Base-by-base conservation (phyloP, 2,113 vertebrate genomes). In the Fulica atra region DNA sequence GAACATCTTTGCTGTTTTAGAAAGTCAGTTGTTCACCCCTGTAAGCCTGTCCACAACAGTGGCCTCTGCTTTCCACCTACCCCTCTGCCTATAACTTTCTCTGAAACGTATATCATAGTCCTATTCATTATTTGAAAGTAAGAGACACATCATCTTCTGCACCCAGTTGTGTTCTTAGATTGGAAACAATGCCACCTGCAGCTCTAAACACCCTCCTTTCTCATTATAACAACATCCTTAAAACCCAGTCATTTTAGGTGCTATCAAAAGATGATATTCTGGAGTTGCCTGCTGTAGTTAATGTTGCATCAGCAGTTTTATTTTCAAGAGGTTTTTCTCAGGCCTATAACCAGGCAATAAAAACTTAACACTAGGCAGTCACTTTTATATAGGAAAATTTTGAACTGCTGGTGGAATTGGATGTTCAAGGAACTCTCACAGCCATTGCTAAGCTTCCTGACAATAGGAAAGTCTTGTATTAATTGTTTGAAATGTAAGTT, bases 211-310 rank as follows among this genome's bases (percentile, higher is more conserved):
- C 83, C 87, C 87, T 96, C 73, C 91, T 80, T 96, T 96, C 97
- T 97, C 94, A 97, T 98, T 98, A 98, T 77, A 95, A 92, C 89
- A 51, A 72, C 93, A 51, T 93, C 95, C 93, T 93, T 88, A 92
- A 97, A 98, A 92, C 89, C 88, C 93, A 96, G 50, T 97, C 93
- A 97, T 98, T 98, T 98, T 79, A 96, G 93, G 89, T 95, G 86
- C 90, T 95, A 86, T 90, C 97, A 77, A 64, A 98, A 96, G 94
- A 74, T 48, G 70, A 95, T 97, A 96, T 93, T 97, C 95, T 57
- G 13, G 78, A 86, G 94, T 50, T 76, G 77, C 65, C 80, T 80
- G 64, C 92, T 96, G 56, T 29, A 94, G 92, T 90, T 96, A 95
- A 94, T 86, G 92, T 93, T 59, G 86, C 5, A 65, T 97, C 97